Base-by-base conservation (phyloP, 2,888 invertebrate genomes). In the Hypselothyrea guttata region DNA sequence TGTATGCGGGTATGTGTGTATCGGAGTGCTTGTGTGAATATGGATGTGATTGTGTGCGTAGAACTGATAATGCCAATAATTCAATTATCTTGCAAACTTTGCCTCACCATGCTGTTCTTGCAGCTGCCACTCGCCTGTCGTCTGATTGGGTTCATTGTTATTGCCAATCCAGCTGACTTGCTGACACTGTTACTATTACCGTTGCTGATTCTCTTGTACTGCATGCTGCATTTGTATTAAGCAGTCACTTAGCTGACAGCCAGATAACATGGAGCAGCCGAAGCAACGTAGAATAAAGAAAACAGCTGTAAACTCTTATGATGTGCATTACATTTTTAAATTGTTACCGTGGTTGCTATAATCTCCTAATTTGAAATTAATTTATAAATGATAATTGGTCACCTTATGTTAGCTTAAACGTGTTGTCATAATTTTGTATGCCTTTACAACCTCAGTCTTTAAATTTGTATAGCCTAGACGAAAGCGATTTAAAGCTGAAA, bases 41-140 rank as follows among this genome's bases (percentile, higher is more conserved):
- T 38, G 37, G 30, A 18, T 45, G 49, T 45, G 37, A 22, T 49
- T 47, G 15, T 46, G 66, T 57, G 42, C 54, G 59, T 65, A 60
- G 68, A 61, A 60, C 63, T 81, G 82, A 81, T 81, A 75, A 70
- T 75, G 68, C 68, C 82, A 81, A 82, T 84, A 77, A 81, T 77
- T 75, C 72, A 72, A 84, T 84, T 81, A 74, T 72, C 69, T 64
- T 52, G 59, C 62, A 54, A 71, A 59, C 59, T 35, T 59, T 58
- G 45, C 51, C 61, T 35, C 38, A 37, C 42, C 51, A 30, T 22
- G 12, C 31, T 31, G 16, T 8, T 22, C 22, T 22, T 22, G 22
- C 22, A 22, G 28, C 38, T 47, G 33, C 33, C 16, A 34, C 7
- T 27, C 7, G 35, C 16, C 41, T 45, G 8, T 42, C 44, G 44